Evolutionary conservation across 2,888 invertebrate species (phyloP).

Genomic region (Epsilonema sp.): DNA sequence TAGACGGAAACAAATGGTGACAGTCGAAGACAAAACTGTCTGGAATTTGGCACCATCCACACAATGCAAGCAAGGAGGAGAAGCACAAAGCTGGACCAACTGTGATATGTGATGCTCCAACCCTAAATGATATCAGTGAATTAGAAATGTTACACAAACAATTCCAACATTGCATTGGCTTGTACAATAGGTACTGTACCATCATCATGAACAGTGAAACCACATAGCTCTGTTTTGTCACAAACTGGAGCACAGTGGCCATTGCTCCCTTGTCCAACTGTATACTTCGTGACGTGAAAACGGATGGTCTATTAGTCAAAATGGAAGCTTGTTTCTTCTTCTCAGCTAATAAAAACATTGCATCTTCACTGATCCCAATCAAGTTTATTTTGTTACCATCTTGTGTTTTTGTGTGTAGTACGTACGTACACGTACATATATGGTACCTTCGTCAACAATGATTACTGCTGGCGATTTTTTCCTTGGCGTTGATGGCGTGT

Average conservation of each 20-base stretch:
- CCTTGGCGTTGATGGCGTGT: too few species aligned
- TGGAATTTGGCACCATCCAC: slow-evolving; percentile 85
- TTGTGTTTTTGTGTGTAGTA: too few species aligned
- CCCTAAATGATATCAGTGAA: slow-evolving; percentile 43
- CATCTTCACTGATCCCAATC: too few species aligned
- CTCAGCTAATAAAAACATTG: too few species aligned
- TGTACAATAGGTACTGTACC: too few species aligned
- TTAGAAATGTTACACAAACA: neutral
- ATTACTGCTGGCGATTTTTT: too few species aligned
- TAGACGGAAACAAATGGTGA: slow-evolving; percentile 74
- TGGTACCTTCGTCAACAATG: too few species aligned
- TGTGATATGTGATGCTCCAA: slow-evolving; percentile 94
- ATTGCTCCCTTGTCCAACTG: neutral
- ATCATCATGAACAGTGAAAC: slow-evolving; percentile 12
- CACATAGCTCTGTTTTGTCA: slow-evolving; percentile 9
- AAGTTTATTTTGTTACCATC: too few species aligned
- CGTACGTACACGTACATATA: too few species aligned
- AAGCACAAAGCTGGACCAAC: slow-evolving; percentile 84
- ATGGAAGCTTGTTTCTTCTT: too few species aligned
- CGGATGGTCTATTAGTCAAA: too few species aligned
- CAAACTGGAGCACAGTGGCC: neutral
- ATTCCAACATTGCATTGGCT: neutral
- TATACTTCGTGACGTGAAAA: too few species aligned
- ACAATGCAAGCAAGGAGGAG: slow-evolving; percentile 77
- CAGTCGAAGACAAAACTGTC: slow-evolving; percentile 66